phyloP scores from a whole-genome alignment of 2,113 vertebrate genomes.

The Malurus cyaneus region DNA sequence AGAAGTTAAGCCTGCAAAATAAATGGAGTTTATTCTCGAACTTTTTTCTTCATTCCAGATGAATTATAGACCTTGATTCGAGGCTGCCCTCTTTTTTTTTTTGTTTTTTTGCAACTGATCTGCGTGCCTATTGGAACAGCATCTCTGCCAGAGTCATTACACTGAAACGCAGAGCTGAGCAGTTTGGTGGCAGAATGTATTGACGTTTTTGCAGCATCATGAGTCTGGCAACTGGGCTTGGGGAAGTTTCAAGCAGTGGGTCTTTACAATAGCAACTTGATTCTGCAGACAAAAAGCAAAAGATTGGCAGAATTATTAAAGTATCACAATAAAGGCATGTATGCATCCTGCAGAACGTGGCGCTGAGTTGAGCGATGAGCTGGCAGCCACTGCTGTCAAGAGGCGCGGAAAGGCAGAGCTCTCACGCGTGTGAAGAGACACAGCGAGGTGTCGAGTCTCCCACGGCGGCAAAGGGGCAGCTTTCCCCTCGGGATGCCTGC shows the following conservation, averaged over 20 bases:
- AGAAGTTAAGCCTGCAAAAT: slow-evolving; percentile 63
- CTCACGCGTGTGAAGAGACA: background rate
- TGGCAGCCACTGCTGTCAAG: background rate
- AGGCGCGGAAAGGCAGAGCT: background rate
- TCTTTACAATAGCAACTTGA: slow-evolving; percentile 77
- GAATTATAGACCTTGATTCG: slow-evolving; percentile 65
- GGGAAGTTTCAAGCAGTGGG: slow-evolving; percentile 72
- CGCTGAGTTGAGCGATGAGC: background rate
- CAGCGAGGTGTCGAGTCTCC: background rate
- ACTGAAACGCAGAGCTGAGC: slow-evolving; percentile 70
- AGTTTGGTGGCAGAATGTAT: slow-evolving; percentile 67
- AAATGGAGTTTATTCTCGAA: slow-evolving; percentile 56
- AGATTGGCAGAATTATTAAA: slow-evolving; percentile 68
- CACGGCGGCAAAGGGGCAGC: background rate
- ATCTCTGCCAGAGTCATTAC: slow-evolving; percentile 72
- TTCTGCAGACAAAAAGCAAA: slow-evolving; percentile 74
- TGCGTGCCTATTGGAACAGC: slow-evolving; percentile 65
- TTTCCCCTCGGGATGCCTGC: background rate
- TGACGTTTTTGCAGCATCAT: slow-evolving; percentile 71
- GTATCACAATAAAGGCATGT: slow-evolving; percentile 29
- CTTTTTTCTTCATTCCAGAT: slow-evolving; percentile 66
- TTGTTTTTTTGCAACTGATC: slow-evolving; percentile 59
- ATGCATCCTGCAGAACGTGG: slow-evolving; percentile 31
- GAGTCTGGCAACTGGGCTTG: slow-evolving; percentile 69
- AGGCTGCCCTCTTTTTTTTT: slow-evolving; percentile 52